phyloP scores from a whole-genome alignment of 2,888 invertebrate genomes.

The Achlya flavicornis region DNA sequence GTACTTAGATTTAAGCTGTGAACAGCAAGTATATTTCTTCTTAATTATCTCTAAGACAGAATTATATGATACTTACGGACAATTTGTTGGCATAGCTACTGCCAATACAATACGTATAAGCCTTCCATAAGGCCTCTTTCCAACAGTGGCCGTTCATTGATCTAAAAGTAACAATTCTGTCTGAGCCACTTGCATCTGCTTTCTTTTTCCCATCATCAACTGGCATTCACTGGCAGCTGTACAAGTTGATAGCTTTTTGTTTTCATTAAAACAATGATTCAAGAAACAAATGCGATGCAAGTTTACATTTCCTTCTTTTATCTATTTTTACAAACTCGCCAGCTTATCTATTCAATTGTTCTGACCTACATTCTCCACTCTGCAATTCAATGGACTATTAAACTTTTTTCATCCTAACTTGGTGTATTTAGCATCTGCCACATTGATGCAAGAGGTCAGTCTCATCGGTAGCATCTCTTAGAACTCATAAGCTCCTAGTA shows the following conservation, averaged over 20 bases:
- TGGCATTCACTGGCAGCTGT: background rate
- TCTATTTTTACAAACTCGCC: background rate
- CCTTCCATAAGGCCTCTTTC: too few species aligned
- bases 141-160: too few species aligned
- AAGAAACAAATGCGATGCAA: background rate
- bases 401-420: background rate
- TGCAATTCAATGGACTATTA: slow-evolving; percentile 11
- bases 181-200: background rate
- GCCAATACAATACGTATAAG: too few species aligned
- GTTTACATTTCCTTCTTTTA: background rate
- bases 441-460: background rate
- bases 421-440: slow-evolving; percentile 8
- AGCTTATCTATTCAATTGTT: slow-evolving; percentile 4
- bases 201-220: background rate
- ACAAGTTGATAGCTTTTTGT: background rate
- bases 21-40: too few species aligned
- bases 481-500: slow-evolving; percentile 3
- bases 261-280: background rate
- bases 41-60: too few species aligned
- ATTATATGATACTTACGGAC: too few species aligned
- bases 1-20: too few species aligned
- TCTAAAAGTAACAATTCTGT: too few species aligned
- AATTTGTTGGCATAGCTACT: too few species aligned
- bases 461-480: background rate
- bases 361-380: background rate